A percentile compares a stretch with the other conserved stretches of the same genome.
These are phyloP conservation scores for Trachemys scripta DNA, from an alignment of 2,113 vertebrate species.

Conservation along the genomic window DNA sequence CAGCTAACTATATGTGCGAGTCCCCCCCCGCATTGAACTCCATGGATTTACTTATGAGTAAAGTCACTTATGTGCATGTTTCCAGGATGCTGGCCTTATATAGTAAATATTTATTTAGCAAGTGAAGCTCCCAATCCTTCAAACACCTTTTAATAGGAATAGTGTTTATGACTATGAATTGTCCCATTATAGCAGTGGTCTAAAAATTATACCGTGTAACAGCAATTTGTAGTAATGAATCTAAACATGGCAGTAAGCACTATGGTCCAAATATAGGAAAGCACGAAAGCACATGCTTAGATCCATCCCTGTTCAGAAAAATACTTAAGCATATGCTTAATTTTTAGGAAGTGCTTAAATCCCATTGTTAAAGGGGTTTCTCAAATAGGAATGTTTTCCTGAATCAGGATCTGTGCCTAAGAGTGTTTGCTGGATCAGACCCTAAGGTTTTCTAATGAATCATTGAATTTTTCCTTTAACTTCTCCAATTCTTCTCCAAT, in stretches of 20 bases:
- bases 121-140: neutral
- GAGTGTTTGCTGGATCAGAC: neutral
- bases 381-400: neutral
- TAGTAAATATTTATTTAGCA: neutral
- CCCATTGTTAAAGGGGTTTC: neutral
- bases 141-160: neutral
- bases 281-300: neutral
- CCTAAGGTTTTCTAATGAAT: neutral
- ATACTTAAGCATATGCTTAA: neutral
- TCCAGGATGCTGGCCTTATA: neutral
- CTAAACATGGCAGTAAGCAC: neutral
- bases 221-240: rapidly evolving
- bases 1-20: neutral
- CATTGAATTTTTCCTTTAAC: neutral
- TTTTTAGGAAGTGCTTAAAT: neutral
- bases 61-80: neutral
- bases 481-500: neutral
- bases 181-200: neutral
- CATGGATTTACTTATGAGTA: neutral
- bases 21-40: neutral
- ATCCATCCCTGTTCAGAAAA: neutral
- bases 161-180: neutral
- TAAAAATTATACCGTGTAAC: neutral
- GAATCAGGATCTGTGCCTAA: neutral
- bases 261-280: neutral